A percentile compares a stretch with the other conserved stretches of the same genome.
Conservation (phyloP, 2,113 vertebrate species). For the human region DNA sequence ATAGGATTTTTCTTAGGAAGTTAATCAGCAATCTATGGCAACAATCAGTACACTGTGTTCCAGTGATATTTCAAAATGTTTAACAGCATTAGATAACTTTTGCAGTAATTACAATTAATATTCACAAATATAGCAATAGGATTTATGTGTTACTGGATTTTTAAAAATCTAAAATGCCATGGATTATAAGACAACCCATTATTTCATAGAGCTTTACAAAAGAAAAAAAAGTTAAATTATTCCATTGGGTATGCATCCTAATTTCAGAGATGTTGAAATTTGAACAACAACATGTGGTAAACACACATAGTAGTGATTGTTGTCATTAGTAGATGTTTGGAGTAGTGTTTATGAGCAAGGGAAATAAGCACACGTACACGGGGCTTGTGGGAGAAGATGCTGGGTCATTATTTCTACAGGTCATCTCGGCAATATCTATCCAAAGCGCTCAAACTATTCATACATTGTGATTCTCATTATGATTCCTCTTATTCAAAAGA, state of each 20-base stretch:
- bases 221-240: background rate
- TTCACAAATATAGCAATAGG: background rate
- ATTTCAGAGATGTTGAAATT: conserved; percentile 20
- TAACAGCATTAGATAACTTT: background rate
- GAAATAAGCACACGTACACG: background rate
- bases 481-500: background rate
- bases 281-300: background rate
- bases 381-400: background rate
- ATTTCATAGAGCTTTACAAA: background rate
- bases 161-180: background rate
- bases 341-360: background rate
- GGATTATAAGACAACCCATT: background rate
- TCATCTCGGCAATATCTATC: background rate
- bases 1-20: background rate
- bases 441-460: background rate
- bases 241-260: background rate
- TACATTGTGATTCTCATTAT: background rate
- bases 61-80: background rate
- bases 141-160: background rate
- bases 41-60: background rate
- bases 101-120: conserved; percentile 7
- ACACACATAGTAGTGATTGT: background rate
- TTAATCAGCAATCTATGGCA: background rate
- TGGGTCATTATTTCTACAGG: background rate
- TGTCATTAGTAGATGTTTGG: background rate